phyloP scores from a whole-genome alignment of 2,888 invertebrate genomes.

The Phlogophora meticulosa region DNA sequence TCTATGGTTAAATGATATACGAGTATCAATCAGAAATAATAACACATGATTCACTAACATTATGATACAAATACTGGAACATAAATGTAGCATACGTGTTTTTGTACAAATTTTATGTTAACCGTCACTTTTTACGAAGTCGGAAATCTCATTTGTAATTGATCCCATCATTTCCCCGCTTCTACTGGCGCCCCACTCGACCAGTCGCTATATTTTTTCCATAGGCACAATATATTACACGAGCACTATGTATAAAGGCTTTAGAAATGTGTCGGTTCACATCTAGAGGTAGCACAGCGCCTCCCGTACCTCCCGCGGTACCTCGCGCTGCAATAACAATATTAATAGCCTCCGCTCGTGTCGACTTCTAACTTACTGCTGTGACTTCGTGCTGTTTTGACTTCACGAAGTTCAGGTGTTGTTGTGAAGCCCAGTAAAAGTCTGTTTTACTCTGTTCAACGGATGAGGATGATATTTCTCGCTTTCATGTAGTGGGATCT shows the following conservation, averaged over 20 bases:
- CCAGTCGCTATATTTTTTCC: constrained; percentile 64
- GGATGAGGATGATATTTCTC: background rate
- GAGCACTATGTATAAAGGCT: constrained; percentile 55
- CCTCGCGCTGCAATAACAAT: constrained; percentile 42
- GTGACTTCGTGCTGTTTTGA: constrained; percentile 34
- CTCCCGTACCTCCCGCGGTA: background rate
- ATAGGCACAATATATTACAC: constrained; percentile 61
- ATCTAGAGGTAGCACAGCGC: constrained; percentile 44
- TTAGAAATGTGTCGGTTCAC: constrained; percentile 58
- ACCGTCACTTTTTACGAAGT: too few relatives aligned
- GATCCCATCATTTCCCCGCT: constrained; percentile 19
- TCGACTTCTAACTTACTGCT: constrained; percentile 36
- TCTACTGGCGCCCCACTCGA: constrained; percentile 37
- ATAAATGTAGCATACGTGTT: too few relatives aligned
- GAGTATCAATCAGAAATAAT: too few relatives aligned
- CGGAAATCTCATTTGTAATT: too few relatives aligned
- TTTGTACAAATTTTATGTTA: too few relatives aligned
- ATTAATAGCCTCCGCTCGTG: constrained; percentile 39
- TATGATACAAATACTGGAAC: too few relatives aligned
- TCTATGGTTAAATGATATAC: too few relatives aligned
- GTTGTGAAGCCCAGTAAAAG: background rate
- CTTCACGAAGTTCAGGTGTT: constrained; percentile 17
- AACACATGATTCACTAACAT: too few relatives aligned
- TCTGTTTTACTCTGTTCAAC: background rate
- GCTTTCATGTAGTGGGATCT: background rate